Conservation (phyloP, 2,888 invertebrate species). For the Campoletis raptor region DNA sequence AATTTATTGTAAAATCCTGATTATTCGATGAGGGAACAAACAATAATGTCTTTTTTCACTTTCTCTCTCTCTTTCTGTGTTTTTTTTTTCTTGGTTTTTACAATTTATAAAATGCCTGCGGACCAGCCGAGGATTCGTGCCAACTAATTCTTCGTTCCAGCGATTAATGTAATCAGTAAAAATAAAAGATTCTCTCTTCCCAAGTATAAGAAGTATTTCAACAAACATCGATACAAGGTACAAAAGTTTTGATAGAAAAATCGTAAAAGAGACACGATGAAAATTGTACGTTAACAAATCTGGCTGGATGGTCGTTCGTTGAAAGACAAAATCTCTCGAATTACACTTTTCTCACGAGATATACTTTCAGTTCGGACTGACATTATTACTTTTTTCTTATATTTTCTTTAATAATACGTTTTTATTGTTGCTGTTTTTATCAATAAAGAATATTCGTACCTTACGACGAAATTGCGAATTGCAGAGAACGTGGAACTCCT, state of each 20-base stretch:
- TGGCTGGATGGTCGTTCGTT: constrained; percentile 11
- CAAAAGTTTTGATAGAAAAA: constrained; percentile 63
- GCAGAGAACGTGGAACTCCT: constrained; percentile 1
- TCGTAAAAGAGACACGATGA: constrained; percentile 52
- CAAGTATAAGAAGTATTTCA: constrained; percentile 30
- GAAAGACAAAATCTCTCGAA: not conserved
- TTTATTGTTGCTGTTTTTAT: not conserved
- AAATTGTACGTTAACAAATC: constrained; percentile 56
- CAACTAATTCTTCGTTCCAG: not conserved
- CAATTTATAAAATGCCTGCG: constrained; percentile 26
- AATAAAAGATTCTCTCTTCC: constrained; percentile 19
- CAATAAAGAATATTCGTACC: not conserved
- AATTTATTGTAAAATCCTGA: constrained; percentile 10
- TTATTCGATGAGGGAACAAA: constrained; percentile 4
- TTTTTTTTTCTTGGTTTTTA: not conserved
- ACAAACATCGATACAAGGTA: constrained; percentile 46
- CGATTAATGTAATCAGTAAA: not conserved
- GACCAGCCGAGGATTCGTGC: constrained; percentile 31
- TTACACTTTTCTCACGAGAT: not conserved
- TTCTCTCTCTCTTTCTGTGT: not conserved
- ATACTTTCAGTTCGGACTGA: constrained; percentile 27
- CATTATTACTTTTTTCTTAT: constrained; percentile 5
- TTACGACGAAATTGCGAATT: constrained; percentile 5
- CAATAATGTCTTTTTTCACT: not conserved
- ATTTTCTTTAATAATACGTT: not conserved